These are phyloP conservation scores for Tetranychus urticae DNA, from an alignment of 1,140 invertebrate genomes.

Conservation along the genomic window DNA sequence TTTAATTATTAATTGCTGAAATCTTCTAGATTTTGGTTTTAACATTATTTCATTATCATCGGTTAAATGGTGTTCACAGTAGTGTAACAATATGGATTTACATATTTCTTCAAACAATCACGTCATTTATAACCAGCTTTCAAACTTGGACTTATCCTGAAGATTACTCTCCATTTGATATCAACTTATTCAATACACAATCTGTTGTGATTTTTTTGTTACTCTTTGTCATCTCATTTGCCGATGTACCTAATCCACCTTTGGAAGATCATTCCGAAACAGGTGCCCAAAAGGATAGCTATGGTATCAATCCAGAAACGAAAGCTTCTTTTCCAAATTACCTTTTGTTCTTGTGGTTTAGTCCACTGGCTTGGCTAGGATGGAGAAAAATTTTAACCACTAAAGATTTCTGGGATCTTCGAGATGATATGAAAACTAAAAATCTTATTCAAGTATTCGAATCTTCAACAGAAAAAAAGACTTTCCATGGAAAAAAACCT, in stretches of 20 bases:
- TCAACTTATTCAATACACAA: background rate
- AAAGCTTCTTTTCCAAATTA: constrained; percentile 61
- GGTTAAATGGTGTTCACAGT: background rate
- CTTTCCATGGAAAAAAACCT: background rate
- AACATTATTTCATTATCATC: background rate
- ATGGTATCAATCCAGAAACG: background rate
- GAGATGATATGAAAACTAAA: constrained; percentile 40
- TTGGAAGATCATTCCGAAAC: background rate
- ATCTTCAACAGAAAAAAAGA: constrained; percentile 39
- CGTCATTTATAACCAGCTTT: background rate
- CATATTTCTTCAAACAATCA: background rate
- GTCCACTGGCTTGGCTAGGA: constrained; percentile 20
- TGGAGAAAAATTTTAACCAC: constrained; percentile 2
- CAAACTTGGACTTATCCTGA: background rate
- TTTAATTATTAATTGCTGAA: no score
- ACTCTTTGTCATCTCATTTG: background rate
- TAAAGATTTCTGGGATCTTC: constrained; percentile 4
- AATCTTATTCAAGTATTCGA: constrained; percentile 10
- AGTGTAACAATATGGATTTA: background rate
- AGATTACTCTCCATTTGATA: background rate
- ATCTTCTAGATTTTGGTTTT: background rate
- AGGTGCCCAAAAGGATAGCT: background rate
- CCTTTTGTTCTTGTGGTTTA: constrained; percentile 78
- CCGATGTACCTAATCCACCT: constrained; percentile 18
- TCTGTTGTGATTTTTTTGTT: background rate